Base-by-base conservation (phyloP, 2,797 vertebrate species). In the Xenops minutus region DNA sequence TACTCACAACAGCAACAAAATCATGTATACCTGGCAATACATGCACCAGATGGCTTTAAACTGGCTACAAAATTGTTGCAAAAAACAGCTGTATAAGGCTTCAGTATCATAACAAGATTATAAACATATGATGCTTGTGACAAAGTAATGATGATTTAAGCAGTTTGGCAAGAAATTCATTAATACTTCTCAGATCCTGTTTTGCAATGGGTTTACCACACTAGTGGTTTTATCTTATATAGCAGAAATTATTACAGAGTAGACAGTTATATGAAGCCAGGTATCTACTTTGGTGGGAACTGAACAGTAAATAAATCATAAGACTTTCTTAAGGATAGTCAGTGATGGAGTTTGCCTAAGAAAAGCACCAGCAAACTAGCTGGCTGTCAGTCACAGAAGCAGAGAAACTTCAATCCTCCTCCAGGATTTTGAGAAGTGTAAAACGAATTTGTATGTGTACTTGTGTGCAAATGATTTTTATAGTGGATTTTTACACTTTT, bases 181-280 rank as follows among this genome's bases (percentile, higher is more conserved):
- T 69, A 92, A 68, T 78, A 81, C 21, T 78, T 91, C 63, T 73
- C 55, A 89, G 64, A 69, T 93, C 55, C 62, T 78, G 6, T 88
- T 93, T 92, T 91, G 74, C 69, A 69, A 15, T 76, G 69, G 39
- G 37, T 95, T 96, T 86, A 37, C 69, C 54, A 75, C 62, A 86
- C 34, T 21, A 46, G 29, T 69, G 34, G 5, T 73, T 91, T 94
- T 85, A 29, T 87, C 44, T 81, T 91, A n/a, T 26, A 34, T 43
- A 77, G 72, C 56, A 93, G 81, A 74, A 94, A 77, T 85, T 51
- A 61, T 43, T 93, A 23, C n/a, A 21, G 22, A 78, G 76, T 26
- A 76, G 92, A 73, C 82, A 72, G 61, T 37, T 89, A 86, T 86
- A 84, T 81, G 51, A 81, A 76, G 17, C 7, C 34, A 82, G 36